phyloP scores from a whole-genome alignment of 2,113 vertebrate species.

The Ahaetulla prasina region DNA sequence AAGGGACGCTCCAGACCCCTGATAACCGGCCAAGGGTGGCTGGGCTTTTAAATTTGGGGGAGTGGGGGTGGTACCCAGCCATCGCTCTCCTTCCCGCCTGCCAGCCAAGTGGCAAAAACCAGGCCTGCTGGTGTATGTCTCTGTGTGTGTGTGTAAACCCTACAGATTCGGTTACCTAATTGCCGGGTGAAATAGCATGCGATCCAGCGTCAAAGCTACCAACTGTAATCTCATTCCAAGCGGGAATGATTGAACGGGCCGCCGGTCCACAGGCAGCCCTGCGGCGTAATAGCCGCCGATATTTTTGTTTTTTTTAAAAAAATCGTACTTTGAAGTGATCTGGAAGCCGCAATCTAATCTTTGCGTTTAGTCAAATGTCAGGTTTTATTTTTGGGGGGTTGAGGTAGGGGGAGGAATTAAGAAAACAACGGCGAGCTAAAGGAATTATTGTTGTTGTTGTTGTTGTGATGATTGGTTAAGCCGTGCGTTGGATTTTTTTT shows the following conservation, averaged over 20 bases:
- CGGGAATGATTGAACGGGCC: conserved; percentile 62
- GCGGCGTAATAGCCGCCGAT: conserved; percentile 62
- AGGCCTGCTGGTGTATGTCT: conserved; percentile 27
- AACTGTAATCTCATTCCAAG: conserved; percentile 69
- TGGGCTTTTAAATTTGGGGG: conserved; percentile 75
- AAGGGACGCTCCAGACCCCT: conserved; percentile 79
- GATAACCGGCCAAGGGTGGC: conserved; percentile 81
- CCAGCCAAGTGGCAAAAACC: conserved; percentile 67
- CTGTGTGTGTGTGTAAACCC: not conserved
- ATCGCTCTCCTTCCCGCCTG: conserved; percentile 67
- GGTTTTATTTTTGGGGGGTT: conserved; percentile 1
- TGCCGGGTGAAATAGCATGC: conserved; percentile 64
- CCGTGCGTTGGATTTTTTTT: not conserved
- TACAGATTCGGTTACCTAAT: conserved; percentile 72
- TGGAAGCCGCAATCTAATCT: conserved; percentile 60
- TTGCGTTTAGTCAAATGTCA: conserved; percentile 48
- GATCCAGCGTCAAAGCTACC: conserved; percentile 69
- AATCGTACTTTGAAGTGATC: conserved; percentile 69
- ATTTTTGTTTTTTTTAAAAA: conserved; percentile 44
- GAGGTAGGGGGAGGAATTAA: conserved; percentile 22
- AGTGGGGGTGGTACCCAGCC: conserved; percentile 36
- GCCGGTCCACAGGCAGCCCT: conserved; percentile 62
- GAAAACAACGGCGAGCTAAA: conserved; percentile 44
- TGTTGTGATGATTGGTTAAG: not conserved
- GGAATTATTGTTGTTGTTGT: conserved; percentile 10